phyloP scores from a whole-genome alignment of 1,140 invertebrate genomes.

The Ridgeia piscesae region DNA sequence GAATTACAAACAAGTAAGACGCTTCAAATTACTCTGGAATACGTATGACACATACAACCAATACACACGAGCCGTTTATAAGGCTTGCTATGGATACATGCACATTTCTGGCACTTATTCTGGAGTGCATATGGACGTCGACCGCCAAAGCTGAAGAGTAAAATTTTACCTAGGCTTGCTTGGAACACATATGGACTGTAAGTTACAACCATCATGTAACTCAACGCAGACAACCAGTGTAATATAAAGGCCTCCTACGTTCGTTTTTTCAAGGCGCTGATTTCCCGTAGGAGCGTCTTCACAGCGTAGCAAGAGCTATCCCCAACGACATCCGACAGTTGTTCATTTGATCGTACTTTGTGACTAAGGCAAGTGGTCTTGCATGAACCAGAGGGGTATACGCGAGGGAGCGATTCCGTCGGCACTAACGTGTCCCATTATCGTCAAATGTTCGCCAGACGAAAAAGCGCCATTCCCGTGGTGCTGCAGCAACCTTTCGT shows the following conservation, averaged over 20 bases:
- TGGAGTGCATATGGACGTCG: too few species aligned
- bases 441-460: neutral
- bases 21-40: neutral
- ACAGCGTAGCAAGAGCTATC: neutral
- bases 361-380: neutral
- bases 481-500: neutral
- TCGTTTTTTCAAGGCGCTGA: neutral
- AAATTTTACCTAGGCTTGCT: too few species aligned
- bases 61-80: neutral
- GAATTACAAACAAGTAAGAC: neutral
- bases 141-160: too few species aligned
- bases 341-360: neutral
- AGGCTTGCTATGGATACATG: neutral
- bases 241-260: neutral
- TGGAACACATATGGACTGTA: too few species aligned
- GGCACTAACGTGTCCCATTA: neutral
- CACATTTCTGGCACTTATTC: too few species aligned
- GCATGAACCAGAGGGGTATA: neutral
- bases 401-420: neutral
- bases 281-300: neutral
- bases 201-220: neutral
- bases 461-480: neutral
- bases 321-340: neutral
- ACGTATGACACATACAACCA: neutral
- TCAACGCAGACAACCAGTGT: neutral